Evolutionary conservation across 2,888 invertebrate genomes (phyloP).

Genomic region (Cenopis cana): DNA sequence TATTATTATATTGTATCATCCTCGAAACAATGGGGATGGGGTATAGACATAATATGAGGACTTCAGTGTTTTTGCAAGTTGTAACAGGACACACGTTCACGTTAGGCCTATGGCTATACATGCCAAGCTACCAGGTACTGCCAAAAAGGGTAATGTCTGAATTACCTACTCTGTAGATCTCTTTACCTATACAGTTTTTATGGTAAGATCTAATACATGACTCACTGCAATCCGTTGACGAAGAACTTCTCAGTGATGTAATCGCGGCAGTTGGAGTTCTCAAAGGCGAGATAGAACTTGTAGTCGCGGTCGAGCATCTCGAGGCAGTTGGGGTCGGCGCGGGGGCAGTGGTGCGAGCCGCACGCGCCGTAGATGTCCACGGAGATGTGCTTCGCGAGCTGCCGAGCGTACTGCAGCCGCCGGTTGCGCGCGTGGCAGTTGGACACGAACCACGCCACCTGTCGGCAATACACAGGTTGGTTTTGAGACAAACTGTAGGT

Average conservation of each 20-base stretch:
- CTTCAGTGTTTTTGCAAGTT: too few relatives aligned
- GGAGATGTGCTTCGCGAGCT: slow-evolving; percentile 93
- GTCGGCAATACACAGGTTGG: slow-evolving; percentile 26
- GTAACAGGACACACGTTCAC: too few relatives aligned
- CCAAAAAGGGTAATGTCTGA: too few relatives aligned
- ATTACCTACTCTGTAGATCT: background rate
- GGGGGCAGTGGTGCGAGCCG: slow-evolving; percentile 93
- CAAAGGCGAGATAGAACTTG: slow-evolving; percentile 98
- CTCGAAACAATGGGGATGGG: too few relatives aligned
- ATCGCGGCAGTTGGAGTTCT: slow-evolving; percentile 98
- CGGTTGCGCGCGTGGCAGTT: slow-evolving; percentile 98
- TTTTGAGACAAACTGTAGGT: too few relatives aligned
- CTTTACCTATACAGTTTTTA: background rate
- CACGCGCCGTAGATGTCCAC: slow-evolving; percentile 97
- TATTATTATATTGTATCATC: too few relatives aligned
- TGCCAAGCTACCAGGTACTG: too few relatives aligned
- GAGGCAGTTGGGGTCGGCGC: slow-evolving; percentile 93
- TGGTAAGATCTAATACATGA: slow-evolving; percentile 47
- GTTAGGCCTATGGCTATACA: too few relatives aligned
- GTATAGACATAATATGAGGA: too few relatives aligned
- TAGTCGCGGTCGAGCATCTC: slow-evolving; percentile 96
- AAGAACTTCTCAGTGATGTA: slow-evolving; percentile 99
- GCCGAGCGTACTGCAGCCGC: slow-evolving; percentile 93
- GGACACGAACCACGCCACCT: slow-evolving; percentile 99
- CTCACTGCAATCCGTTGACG: slow-evolving; percentile 95